These are phyloP conservation scores for sheep (Ovis aries) DNA, from an alignment of 2,113 vertebrate genomes.

Conservation along the genomic window DNA sequence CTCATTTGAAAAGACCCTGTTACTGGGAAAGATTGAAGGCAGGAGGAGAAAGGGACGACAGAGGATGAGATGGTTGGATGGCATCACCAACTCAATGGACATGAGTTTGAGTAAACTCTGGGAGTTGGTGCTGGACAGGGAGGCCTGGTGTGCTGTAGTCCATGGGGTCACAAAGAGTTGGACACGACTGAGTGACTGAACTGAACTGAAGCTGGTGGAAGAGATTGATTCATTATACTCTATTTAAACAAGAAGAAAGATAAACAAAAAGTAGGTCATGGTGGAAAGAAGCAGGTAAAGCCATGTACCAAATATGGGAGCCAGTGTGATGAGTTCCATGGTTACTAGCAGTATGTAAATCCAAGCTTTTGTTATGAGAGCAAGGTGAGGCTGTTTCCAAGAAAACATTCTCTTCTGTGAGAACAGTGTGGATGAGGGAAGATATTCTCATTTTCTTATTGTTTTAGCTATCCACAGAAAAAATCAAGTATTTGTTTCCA, in stretches of 20 bases:
- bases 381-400: background rate
- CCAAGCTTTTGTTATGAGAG: background rate
- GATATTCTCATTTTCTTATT: conserved; percentile 14
- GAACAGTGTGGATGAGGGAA: background rate
- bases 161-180: background rate
- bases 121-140: background rate
- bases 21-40: background rate
- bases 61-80: background rate
- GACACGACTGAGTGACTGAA: rapidly evolving
- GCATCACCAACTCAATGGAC: background rate
- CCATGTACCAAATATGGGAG: background rate
- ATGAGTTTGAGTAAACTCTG: background rate
- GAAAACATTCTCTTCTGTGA: background rate
- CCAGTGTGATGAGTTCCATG: background rate
- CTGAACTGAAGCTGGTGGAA: background rate
- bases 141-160: background rate
- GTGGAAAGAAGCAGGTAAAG: background rate
- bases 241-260: background rate
- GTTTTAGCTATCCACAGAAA: background rate
- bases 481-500: background rate
- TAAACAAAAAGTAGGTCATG: background rate
- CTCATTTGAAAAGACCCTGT: background rate
- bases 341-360: background rate
- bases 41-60: background rate
- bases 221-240: background rate